phyloP scores from a whole-genome alignment of 2,797 vertebrate genomes.

The Betta splendens region DNA sequence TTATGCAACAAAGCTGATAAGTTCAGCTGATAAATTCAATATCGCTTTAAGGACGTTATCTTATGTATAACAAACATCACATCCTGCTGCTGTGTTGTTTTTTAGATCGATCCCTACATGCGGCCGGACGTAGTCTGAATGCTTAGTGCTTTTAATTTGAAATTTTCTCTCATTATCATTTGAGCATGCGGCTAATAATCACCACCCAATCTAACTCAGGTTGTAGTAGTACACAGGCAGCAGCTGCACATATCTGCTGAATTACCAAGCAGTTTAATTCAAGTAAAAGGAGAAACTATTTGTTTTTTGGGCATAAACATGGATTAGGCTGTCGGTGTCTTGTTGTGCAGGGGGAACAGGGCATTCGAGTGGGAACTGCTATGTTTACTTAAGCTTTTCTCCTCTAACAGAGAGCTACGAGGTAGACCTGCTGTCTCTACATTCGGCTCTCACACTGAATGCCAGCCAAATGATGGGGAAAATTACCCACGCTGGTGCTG shows the following conservation, averaged over 20 bases:
- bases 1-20: neutral
- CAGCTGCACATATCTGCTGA: neutral
- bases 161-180: neutral
- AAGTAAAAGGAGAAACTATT: neutral
- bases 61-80: neutral
- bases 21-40: too few species aligned
- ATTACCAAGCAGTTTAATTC: neutral
- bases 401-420: conserved; percentile 58
- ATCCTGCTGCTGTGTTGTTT: neutral
- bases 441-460: conserved; percentile 46
- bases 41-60: too few species aligned
- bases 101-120: too few species aligned
- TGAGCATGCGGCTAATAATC: neutral
- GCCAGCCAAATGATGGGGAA: conserved; percentile 60
- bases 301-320: conserved; percentile 2
- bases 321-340: conserved; percentile 10
- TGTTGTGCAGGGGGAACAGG: conserved; percentile 12
- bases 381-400: conserved; percentile 55
- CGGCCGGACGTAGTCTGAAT: neutral
- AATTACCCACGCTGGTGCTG: conserved; percentile 36
- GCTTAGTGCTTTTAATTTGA: neutral
- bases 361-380: conserved; percentile 36
- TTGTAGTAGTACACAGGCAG: neutral
- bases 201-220: neutral
- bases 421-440: conserved; percentile 68